These are phyloP conservation scores for Drosophila anomelani DNA, from an alignment of 2,888 invertebrate species.

Conservation along the genomic window DNA sequence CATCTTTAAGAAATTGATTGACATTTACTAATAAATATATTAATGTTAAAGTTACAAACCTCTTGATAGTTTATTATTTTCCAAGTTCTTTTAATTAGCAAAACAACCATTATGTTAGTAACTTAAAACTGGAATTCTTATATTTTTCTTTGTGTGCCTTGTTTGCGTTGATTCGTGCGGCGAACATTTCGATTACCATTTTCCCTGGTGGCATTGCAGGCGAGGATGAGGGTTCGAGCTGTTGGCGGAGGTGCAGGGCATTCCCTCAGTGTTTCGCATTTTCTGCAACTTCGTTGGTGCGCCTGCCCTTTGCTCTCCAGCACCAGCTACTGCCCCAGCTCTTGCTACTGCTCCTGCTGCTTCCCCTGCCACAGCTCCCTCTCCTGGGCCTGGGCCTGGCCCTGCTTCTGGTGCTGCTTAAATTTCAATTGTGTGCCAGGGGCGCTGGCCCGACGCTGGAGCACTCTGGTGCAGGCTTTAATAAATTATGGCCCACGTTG, in stretches of 20 bases:
- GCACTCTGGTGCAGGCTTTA: slow-evolving; percentile 79
- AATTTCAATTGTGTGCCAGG: slow-evolving; percentile 75
- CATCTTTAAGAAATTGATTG: too few species aligned
- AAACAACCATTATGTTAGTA: neutral
- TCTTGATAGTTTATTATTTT: neutral
- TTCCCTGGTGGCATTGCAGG: slow-evolving; percentile 42
- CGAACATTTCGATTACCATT: slow-evolving; percentile 78
- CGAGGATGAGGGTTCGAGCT: neutral
- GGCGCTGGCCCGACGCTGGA: slow-evolving; percentile 70
- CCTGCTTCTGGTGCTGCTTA: slow-evolving; percentile 57
- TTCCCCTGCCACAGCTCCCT: neutral
- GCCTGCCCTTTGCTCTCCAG: slow-evolving; percentile 35
- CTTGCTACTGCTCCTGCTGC: slow-evolving; percentile 4
- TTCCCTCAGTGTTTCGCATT: slow-evolving; percentile 65
- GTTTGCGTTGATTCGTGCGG: slow-evolving; percentile 53
- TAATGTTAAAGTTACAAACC: neutral
- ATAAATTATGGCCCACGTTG: slow-evolving; percentile 74
- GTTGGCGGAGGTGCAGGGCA: slow-evolving; percentile 4
- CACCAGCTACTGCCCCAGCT: neutral
- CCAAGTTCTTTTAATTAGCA: neutral
- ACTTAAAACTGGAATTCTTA: neutral
- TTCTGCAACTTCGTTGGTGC: slow-evolving; percentile 60
- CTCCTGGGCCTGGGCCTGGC: neutral
- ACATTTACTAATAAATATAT: neutral
- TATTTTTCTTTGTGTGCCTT: slow-evolving; percentile 22